Evolutionary conservation across 2,113 vertebrate species (phyloP).

Genomic region (Stigmatopora argus): DNA sequence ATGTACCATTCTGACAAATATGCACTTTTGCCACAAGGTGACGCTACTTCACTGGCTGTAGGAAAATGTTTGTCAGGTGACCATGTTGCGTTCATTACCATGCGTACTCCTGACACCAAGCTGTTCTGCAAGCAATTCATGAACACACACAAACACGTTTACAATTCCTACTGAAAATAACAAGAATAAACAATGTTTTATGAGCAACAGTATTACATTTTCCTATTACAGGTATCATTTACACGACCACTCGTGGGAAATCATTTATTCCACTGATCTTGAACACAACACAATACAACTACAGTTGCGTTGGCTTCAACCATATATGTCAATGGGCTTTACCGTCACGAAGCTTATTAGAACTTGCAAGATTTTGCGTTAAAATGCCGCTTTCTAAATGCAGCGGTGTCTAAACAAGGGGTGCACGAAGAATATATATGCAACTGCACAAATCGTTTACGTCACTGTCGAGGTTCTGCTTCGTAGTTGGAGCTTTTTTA

Average conservation of each 20-base stretch:
- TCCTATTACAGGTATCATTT: background rate
- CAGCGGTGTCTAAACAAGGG: constrained; percentile 40
- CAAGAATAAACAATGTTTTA: background rate
- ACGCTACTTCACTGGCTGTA: constrained; percentile 11
- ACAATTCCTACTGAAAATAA: background rate
- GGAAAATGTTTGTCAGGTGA: background rate
- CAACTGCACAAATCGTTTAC: constrained; percentile 1
- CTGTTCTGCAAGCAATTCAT: background rate
- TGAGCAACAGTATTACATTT: background rate
- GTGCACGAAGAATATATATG: constrained; percentile 25
- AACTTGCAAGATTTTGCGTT: background rate
- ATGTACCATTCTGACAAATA: background rate
- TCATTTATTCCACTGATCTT: background rate
- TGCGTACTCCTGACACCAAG: background rate
- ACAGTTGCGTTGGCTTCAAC: background rate
- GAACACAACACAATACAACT: constrained; percentile 26
- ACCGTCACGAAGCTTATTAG: constrained; percentile 26
- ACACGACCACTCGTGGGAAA: too few species aligned
- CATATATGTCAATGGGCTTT: background rate
- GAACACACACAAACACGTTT: background rate
- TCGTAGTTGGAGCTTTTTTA: constrained; percentile 17
- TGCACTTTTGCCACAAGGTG: constrained; percentile 12
- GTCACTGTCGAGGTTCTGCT: constrained; percentile 3
- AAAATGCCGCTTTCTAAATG: constrained; percentile 28
- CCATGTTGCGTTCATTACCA: constrained; percentile 37